phyloP scores from a whole-genome alignment of 2,888 invertebrate genomes.

The Noctua janthe region DNA sequence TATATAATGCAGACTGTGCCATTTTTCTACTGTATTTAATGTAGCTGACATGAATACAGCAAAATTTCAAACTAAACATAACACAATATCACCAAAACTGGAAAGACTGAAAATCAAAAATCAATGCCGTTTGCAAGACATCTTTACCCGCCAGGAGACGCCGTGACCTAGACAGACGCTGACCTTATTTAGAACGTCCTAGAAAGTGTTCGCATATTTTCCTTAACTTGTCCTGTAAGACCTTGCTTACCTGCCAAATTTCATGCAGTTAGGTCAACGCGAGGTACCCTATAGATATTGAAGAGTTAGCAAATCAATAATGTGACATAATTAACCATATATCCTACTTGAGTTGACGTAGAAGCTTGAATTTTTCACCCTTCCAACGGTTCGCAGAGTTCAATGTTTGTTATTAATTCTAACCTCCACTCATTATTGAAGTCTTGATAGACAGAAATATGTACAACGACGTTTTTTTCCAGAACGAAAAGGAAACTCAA shows the following conservation, averaged over 20 bases:
- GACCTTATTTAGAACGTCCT: slow-evolving; percentile 33
- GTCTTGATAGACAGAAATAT: not conserved
- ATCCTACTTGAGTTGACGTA: not conserved
- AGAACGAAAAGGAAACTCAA: not conserved
- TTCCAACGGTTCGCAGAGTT: not conserved
- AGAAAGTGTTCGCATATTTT: slow-evolving; percentile 8
- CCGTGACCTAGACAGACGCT: slow-evolving; percentile 30
- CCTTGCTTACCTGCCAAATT: not conserved
- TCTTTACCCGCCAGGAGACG: slow-evolving; percentile 5
- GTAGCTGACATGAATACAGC: not conserved
- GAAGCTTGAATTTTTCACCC: not conserved
- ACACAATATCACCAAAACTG: not conserved
- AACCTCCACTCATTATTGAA: not conserved
- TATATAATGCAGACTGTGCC: too few relatives aligned
- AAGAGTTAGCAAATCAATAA: not conserved
- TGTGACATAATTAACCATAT: not conserved
- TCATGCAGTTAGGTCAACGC: not conserved
- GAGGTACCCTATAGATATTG: not conserved
- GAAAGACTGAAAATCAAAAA: slow-evolving; percentile 4
- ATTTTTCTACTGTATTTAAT: not conserved
- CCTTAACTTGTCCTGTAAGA: not conserved
- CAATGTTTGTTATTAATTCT: not conserved
- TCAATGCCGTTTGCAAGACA: not conserved
- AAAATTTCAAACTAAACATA: not conserved
- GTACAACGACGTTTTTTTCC: not conserved